A percentile compares a stretch with the other conserved stretches of the same genome.
Conservation (phyloP, 2,888 invertebrate species). For the Cosmorhoe ocellata region DNA sequence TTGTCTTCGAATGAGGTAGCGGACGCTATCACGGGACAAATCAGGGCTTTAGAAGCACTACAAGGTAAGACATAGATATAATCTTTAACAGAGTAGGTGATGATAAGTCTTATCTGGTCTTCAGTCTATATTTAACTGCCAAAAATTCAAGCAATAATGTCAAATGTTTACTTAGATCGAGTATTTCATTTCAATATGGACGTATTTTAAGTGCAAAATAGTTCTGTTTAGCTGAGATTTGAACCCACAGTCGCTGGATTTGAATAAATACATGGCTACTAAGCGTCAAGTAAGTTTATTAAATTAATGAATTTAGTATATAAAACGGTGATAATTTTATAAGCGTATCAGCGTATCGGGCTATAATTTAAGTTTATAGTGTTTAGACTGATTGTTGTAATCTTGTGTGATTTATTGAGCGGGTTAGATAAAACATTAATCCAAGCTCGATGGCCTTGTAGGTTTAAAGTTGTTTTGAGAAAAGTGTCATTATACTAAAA, state of each 20-base stretch:
- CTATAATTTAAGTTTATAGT: slow-evolving; percentile 33
- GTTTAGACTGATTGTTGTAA: slow-evolving; percentile 32
- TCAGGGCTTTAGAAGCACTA: slow-evolving; percentile 86
- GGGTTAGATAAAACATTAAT: not conserved
- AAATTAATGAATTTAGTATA: slow-evolving; percentile 29
- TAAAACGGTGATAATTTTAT: slow-evolving; percentile 34
- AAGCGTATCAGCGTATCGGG: slow-evolving; percentile 28
- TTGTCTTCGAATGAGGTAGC: slow-evolving; percentile 87
- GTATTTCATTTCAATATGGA: too few species aligned
- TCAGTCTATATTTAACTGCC: too few species aligned
- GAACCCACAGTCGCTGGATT: not conserved
- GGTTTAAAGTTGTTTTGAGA: too few species aligned
- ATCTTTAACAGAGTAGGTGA: not conserved
- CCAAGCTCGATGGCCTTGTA: too few species aligned
- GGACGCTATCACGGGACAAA: slow-evolving; percentile 86
- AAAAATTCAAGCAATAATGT: too few species aligned
- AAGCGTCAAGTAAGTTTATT: slow-evolving; percentile 24
- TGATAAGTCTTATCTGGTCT: too few species aligned
- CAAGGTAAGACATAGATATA: slow-evolving; percentile 71
- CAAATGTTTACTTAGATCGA: too few species aligned
- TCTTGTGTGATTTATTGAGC: slow-evolving; percentile 19
- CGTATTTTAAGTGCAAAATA: too few species aligned
- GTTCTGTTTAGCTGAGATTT: not conserved
- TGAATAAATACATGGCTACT: too few species aligned
- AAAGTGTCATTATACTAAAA: too few species aligned